Evolutionary conservation across 2,888 invertebrate species (phyloP).

Genomic region (Oithona nana): DNA sequence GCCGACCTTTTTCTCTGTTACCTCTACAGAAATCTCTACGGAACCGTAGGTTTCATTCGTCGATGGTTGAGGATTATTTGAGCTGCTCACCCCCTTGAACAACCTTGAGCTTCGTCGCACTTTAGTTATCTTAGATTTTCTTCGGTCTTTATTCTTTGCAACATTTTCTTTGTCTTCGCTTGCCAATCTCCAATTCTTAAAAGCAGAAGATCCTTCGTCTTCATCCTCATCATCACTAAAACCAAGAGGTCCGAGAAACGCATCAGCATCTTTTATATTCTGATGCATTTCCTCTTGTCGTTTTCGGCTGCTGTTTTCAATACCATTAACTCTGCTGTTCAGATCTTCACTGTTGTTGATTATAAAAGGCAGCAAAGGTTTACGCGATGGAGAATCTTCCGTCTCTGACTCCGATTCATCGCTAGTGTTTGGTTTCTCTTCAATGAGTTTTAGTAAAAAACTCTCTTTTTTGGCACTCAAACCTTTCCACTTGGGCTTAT

Average conservation of each 20-base stretch:
- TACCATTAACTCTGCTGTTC: neutral
- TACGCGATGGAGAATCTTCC: too few species aligned
- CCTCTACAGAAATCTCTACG: too few species aligned
- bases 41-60: too few species aligned
- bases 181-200: too few species aligned
- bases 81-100: too few species aligned
- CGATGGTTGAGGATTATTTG: too few species aligned
- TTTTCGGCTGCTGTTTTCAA: too few species aligned
- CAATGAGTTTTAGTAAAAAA: neutral
- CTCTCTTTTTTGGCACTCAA: neutral
- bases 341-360: neutral
- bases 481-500: neutral
- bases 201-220: too few species aligned
- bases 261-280: neutral
- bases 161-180: neutral
- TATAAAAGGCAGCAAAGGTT: neutral
- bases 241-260: neutral
- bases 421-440: neutral
- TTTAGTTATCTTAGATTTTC: neutral
- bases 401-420: neutral
- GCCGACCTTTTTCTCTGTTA: too few species aligned
- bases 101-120: slow-evolving; percentile 1
- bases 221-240: neutral
- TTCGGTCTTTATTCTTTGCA: neutral
- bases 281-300: neutral